phyloP scores from a whole-genome alignment of 2,888 invertebrate genomes.

The Dasysyrphus tricinctus region DNA sequence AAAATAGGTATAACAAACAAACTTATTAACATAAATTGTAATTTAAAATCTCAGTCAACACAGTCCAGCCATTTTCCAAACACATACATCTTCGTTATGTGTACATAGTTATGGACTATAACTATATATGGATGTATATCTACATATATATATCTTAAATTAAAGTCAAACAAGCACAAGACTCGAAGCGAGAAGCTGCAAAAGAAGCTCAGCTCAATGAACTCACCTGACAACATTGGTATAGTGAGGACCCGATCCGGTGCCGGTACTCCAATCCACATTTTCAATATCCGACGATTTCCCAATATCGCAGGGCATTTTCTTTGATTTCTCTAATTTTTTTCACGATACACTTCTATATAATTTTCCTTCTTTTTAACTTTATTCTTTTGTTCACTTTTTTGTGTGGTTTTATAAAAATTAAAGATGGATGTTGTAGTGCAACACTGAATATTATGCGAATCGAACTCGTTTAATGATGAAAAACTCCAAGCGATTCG shows the following conservation, averaged over 20 bases:
- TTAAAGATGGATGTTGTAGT: slow-evolving; percentile 29
- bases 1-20: background rate
- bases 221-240: slow-evolving; percentile 82
- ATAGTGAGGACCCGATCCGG: slow-evolving; percentile 82
- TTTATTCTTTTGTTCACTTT: slow-evolving; percentile 43
- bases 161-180: background rate
- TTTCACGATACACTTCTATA: slow-evolving; percentile 10
- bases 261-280: slow-evolving; percentile 86
- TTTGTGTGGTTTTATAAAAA: background rate
- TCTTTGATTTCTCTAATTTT: slow-evolving; percentile 45
- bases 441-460: slow-evolving; percentile 5
- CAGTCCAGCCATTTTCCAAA: background rate
- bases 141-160: background rate
- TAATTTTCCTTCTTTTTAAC: slow-evolving; percentile 14
- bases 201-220: slow-evolving; percentile 44
- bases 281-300: slow-evolving; percentile 88
- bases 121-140: background rate
- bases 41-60: slow-evolving; percentile 1
- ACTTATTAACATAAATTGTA: slow-evolving; percentile 1
- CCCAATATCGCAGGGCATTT: slow-evolving; percentile 88
- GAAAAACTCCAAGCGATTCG: slow-evolving; percentile 17
- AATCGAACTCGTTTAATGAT: slow-evolving; percentile 19
- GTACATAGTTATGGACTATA: background rate
- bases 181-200: slow-evolving; percentile 11
- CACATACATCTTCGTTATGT: background rate